Evolutionary conservation across 2,797 vertebrate genomes (phyloP), one percentile per base, ranked within the genome.

Genomic region (Sebastes itinus): DNA sequence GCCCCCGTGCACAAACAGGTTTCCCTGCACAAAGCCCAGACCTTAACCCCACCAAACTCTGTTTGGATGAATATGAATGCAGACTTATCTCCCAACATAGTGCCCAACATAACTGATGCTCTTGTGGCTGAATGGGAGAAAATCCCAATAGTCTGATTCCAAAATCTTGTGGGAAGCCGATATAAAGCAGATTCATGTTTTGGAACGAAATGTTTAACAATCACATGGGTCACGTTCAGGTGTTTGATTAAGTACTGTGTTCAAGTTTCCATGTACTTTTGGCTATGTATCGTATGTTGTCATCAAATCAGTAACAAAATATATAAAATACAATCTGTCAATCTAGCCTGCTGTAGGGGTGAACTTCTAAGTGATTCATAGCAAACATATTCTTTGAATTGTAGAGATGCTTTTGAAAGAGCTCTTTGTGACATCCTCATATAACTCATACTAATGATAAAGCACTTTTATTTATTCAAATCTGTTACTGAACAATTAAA

Each of bases 121-220:
- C 35, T 10, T 77, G 25, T 46, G 74, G 38, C 61, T 75, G 22
- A 63, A 35, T 35, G 9, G 12, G 35, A 69, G 38, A 52, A 72
- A 55, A 62, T 71, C 62, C 18, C 8, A n/a, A 28, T 23, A 49
- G 22, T 42, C 46, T 20, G 30, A 23, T 22, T 58, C 49, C 63
- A 67, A 72, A 54, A 11, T 72, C 38, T 62, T 54, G 3, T 58
- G 67, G 38, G 70, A 70, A 60, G 20, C 56, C 33, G 38, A 33
- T 61, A 33, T 58, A 56, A 56, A 49, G 63, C 35, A 42, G 59
- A 66, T 75, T 52, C 6, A 66, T 55, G 59, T 58, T 82, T 64
- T 61, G 23, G 61, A 73, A 58, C 58, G 28, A 69, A 6, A 46
- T 73, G 22, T 66, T 66, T 42, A 60, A 49, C 46, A 25, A 23